phyloP scores from a whole-genome alignment of 2,797 vertebrate species.

The Toxotes lorentzi region DNA sequence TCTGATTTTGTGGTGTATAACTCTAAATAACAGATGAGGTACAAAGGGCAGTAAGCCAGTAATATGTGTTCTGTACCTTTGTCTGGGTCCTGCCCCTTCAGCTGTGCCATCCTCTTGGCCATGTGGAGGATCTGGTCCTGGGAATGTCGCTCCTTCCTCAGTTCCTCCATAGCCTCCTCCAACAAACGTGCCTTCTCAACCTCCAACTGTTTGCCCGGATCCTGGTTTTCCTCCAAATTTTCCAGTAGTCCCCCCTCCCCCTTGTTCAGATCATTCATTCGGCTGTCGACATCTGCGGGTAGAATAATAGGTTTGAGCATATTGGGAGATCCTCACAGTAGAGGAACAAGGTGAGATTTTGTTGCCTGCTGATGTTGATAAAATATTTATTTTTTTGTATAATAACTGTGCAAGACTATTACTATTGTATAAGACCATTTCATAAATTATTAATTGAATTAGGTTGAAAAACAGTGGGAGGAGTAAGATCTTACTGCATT shows the following conservation, averaged over 20 bases:
- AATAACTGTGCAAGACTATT: background rate
- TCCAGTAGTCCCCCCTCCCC: conserved; percentile 67
- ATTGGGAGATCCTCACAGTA: background rate
- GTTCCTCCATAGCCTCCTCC: conserved; percentile 89
- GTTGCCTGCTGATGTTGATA: background rate
- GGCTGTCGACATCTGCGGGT: conserved; percentile 60
- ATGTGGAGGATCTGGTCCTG: conserved; percentile 90
- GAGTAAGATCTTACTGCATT: conserved; percentile 72
- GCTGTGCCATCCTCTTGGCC: conserved; percentile 89
- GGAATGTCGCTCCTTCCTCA: conserved; percentile 87
- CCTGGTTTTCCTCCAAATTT: conserved; percentile 83
- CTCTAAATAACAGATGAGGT: background rate
- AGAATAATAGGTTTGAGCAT: conserved; percentile 7
- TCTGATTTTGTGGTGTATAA: conserved; percentile 7
- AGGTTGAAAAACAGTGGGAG: conserved; percentile 5
- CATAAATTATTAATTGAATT: conserved; percentile 1
- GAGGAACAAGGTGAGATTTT: background rate
- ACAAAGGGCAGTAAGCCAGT: background rate
- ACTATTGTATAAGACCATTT: background rate
- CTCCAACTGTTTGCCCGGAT: conserved; percentile 83
- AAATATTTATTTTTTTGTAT: background rate
- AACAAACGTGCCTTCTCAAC: conserved; percentile 90
- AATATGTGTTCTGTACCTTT: conserved; percentile 82
- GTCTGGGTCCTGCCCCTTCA: conserved; percentile 92
- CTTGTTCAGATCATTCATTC: conserved; percentile 91